A percentile compares a stretch with the other conserved stretches of the same genome.
These are phyloP conservation scores for Drosophila funebris DNA, from an alignment of 1,140 invertebrate genomes.

Conservation along the genomic window DNA sequence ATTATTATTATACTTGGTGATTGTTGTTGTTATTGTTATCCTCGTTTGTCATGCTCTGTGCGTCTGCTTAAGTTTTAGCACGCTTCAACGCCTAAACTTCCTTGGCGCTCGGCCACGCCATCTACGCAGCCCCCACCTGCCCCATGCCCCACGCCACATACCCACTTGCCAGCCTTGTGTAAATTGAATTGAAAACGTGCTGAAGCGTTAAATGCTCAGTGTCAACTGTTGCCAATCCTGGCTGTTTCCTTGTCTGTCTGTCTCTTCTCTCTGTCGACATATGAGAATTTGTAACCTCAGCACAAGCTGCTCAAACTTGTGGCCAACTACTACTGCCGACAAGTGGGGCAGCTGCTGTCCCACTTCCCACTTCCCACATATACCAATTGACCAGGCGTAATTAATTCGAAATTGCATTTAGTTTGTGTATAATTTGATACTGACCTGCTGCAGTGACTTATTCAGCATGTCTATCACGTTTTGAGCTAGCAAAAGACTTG, in stretches of 20 bases:
- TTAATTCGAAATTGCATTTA: slow-evolving; percentile 76
- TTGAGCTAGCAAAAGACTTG: slow-evolving; percentile 15
- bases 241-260: slow-evolving; percentile 9
- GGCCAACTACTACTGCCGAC: no score
- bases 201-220: slow-evolving; percentile 83
- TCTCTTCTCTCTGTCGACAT: slow-evolving; percentile 57
- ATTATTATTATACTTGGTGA: slow-evolving; percentile 51
- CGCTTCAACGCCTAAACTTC: slow-evolving; percentile 75
- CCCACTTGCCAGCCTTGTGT: slow-evolving; percentile 48
- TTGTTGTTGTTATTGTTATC: slow-evolving; percentile 30
- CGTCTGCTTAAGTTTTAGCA: slow-evolving; percentile 77
- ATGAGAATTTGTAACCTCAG: slow-evolving; percentile 82
- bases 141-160: not conserved
- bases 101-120: slow-evolving; percentile 59
- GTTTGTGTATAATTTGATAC: slow-evolving; percentile 20
- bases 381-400: slow-evolving; percentile 50
- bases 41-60: slow-evolving; percentile 79
- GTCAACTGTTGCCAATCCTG: slow-evolving; percentile 77
- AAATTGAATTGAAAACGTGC: slow-evolving; percentile 83
- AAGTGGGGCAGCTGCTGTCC: not conserved
- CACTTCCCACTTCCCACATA: not conserved
- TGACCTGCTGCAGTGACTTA: slow-evolving; percentile 12
- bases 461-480: slow-evolving; percentile 15
- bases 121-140: not conserved
- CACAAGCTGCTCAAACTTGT: slow-evolving; percentile 65